Evolutionary conservation across 2,797 vertebrate genomes (phyloP).

Genomic region (Acrossocheilus wenchowensis): DNA sequence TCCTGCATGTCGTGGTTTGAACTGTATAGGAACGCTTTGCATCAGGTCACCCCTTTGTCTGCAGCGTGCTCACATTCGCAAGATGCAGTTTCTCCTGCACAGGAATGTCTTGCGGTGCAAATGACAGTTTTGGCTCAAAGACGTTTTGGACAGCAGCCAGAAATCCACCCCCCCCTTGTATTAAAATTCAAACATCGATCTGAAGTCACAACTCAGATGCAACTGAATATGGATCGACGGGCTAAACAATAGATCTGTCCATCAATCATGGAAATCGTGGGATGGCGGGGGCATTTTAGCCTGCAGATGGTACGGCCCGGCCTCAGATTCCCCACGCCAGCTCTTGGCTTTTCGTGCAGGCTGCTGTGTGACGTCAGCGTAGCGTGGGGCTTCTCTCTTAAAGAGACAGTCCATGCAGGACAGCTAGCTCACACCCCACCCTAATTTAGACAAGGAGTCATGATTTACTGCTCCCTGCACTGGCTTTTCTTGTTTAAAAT

Average conservation of each 20-base stretch:
- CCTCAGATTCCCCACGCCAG: slow-evolving; percentile 39
- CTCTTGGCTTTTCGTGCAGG: slow-evolving; percentile 36
- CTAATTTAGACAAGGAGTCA: neutral
- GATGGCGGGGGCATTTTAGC: neutral
- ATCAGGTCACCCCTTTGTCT: slow-evolving; percentile 21
- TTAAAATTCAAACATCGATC: slow-evolving; percentile 35
- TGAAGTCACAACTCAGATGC: slow-evolving; percentile 32
- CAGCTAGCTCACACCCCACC: neutral
- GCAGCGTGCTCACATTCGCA: neutral
- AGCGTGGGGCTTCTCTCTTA: slow-evolving; percentile 58
- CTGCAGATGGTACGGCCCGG: slow-evolving; percentile 25
- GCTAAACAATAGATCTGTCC: slow-evolving; percentile 19
- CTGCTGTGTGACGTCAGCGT: slow-evolving; percentile 51
- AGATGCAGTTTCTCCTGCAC: slow-evolving; percentile 35
- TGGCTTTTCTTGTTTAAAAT: slow-evolving; percentile 33
- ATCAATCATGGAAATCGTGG: slow-evolving; percentile 33
- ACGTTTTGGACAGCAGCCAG: slow-evolving; percentile 7
- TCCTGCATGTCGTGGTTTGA: neutral
- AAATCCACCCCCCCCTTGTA: neutral
- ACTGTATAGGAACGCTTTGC: neutral
- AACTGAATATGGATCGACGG: neutral
- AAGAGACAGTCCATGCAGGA: slow-evolving; percentile 45
- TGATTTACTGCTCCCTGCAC: neutral
- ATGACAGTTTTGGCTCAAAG: slow-evolving; percentile 49
- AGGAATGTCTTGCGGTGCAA: slow-evolving; percentile 43